Percentiles rank a stretch among this genome's conserved stretches.
Evolutionary conservation across 2,797 vertebrate genomes (phyloP).

Genomic region (Acanthornis magna): DNA sequence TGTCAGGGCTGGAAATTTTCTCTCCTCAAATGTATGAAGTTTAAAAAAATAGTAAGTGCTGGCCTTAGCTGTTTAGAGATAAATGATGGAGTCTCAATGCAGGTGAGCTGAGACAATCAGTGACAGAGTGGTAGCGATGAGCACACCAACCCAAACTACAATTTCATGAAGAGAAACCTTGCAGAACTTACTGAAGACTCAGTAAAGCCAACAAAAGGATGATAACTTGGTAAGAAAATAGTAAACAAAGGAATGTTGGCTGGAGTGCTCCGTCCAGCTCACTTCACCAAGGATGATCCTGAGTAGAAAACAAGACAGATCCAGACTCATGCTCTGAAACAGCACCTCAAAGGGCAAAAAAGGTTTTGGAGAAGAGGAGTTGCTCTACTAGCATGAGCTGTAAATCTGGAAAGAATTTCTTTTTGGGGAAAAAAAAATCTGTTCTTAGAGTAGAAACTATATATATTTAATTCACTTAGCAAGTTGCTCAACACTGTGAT

Average conservation of each 20-base stretch:
- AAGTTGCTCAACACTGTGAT: constrained; percentile 17
- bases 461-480: constrained; percentile 40
- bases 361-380: not conserved
- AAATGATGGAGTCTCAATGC: not conserved
- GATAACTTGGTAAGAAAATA: not conserved
- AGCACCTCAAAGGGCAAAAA: not conserved
- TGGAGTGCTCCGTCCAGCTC: not conserved
- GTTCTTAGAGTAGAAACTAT: not conserved
- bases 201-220: not conserved
- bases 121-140: not conserved
- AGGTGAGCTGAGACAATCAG: not conserved
- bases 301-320: not conserved
- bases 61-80: not conserved
- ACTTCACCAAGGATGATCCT: not conserved
- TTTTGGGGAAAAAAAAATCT: not conserved
- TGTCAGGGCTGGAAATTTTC: not conserved
- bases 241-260: not conserved
- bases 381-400: not conserved
- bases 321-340: not conserved
- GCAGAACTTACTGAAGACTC: not conserved
- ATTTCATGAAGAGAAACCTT: not conserved
- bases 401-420: not conserved
- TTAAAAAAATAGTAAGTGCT: not conserved
- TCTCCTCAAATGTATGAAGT: not conserved
- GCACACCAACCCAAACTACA: not conserved